Percentiles rank a stretch among this genome's conserved stretches.
These are phyloP conservation scores for Bombus haemorrhoidalis DNA, from an alignment of 1,140 invertebrate species.

Conservation along the genomic window DNA sequence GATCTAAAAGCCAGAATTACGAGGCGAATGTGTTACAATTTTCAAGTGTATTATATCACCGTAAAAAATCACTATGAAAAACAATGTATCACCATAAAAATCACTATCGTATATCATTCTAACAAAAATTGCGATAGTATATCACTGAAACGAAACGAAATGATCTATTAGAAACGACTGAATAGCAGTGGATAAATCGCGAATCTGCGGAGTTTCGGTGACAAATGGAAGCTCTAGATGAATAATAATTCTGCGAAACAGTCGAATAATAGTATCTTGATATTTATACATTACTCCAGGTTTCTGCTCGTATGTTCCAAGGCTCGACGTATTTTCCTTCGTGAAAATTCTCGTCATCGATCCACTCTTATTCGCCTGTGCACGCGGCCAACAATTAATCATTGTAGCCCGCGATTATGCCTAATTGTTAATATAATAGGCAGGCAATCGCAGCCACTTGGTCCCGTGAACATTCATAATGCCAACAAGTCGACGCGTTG, in stretches of 20 bases:
- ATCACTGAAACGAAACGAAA: slow-evolving; percentile 30
- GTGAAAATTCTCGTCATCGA: slow-evolving; percentile 17
- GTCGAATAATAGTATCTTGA: not conserved
- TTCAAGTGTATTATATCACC: not conserved
- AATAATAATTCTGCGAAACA: not conserved
- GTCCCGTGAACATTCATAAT: slow-evolving; percentile 25
- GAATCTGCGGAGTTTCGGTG: not conserved
- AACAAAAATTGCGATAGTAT: not conserved
- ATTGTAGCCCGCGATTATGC: slow-evolving; percentile 10
- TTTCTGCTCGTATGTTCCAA: not conserved
- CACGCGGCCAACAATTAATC: slow-evolving; percentile 29
- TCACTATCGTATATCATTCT: not conserved
- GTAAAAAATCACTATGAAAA: not conserved
- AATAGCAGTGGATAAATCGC: not conserved
- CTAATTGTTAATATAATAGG: slow-evolving; percentile 45
- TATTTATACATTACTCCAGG: not conserved
- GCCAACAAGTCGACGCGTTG: slow-evolving; percentile 49
- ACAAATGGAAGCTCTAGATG: not conserved
- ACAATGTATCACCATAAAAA: not conserved
- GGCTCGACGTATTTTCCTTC: not conserved
- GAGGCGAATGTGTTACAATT: not conserved
- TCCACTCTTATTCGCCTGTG: slow-evolving; percentile 11
- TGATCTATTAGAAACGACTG: not conserved
- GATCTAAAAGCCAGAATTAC: not conserved
- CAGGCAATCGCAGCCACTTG: slow-evolving; percentile 31